Base-by-base conservation (phyloP, 2,113 vertebrate species). In the Odocoileus hemionus region DNA sequence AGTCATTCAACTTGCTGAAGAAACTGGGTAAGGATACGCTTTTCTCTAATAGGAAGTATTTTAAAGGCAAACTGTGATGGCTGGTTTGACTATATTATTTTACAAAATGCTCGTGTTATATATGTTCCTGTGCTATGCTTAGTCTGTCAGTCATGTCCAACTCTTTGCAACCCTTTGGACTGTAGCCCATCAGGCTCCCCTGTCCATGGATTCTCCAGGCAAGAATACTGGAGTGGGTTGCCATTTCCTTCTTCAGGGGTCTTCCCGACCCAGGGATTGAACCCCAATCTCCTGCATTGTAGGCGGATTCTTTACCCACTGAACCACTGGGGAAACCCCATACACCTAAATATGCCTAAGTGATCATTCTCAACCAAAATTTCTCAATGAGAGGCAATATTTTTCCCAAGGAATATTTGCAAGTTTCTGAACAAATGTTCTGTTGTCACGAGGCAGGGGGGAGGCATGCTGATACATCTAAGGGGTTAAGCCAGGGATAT, bases 1-100 rank as follows among this genome's bases (percentile, higher is more conserved):
- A 95, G 45, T 7, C 33, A 30, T 61, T n/a, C 61, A 25, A 9
- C 52, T 76, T 92, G 74, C 94, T 43, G 19, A 90, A 57, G 36
- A 97, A 90, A 80, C 5, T 64, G 50, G 0, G 43, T 45, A 88
- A 95, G 30, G 45, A 26, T 14, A 60, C 55, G 91, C 58, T 7
- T 47, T 74, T 54, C 83, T 61, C 91, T 76, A 92, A 70, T 91
- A 89, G 79, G 92, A 58, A 76, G 52, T 67, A 36, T 91, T 84
- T 33, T 14, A 82, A 97, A 84, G 82, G 25, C 25, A 61, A 94
- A 54, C 33, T 64, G 85, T 4, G 70, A 57, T 36, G 78, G 86
- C 74, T 95, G 84, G 39, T 79, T 95, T n/a, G 93, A 89, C 79
- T 57, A 61, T 1, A 43, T 83, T 2, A 2, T 52, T 28, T 83